Percentiles rank a stretch among this genome's conserved stretches.
These are phyloP conservation scores for Quadroppia sp. DNA, from an alignment of 2,888 invertebrate genomes.

Conservation along the genomic window DNA sequence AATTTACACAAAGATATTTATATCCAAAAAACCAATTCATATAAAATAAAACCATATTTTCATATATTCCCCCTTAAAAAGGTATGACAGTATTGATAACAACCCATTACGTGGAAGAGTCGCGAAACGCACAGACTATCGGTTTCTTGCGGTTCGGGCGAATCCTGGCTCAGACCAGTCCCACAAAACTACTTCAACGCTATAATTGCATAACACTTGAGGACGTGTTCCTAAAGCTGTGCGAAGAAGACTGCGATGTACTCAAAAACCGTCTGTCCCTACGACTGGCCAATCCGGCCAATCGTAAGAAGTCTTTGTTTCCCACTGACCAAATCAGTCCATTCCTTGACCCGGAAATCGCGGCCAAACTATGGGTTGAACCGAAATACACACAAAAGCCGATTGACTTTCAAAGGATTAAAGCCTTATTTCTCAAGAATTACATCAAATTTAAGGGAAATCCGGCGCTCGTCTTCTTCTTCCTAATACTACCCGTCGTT, in stretches of 20 bases:
- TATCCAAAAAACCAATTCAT: too few relatives aligned
- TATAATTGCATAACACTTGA: constrained; percentile 29
- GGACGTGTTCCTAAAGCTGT: constrained; percentile 36
- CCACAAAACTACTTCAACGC: not conserved
- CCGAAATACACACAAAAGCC: not conserved
- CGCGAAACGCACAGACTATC: constrained; percentile 9
- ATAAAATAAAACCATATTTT: not conserved
- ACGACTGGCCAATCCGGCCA: not conserved
- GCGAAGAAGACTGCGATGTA: constrained; percentile 45
- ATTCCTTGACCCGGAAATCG: not conserved
- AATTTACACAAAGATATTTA: too few relatives aligned
- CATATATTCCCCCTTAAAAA: not conserved
- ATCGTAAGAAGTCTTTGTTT: not conserved
- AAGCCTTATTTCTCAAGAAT: constrained; percentile 41
- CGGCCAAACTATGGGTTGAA: constrained; percentile 6
- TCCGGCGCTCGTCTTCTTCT: constrained; percentile 41
- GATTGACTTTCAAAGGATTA: constrained; percentile 35
- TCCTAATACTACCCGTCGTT: constrained; percentile 42
- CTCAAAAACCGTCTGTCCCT: constrained; percentile 33
- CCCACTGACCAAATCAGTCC: constrained; percentile 2
- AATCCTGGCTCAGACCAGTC: constrained; percentile 17
- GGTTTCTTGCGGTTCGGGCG: constrained; percentile 25
- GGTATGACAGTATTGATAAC: constrained; percentile 36
- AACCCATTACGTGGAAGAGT: constrained; percentile 40
- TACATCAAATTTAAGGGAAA: constrained; percentile 42